Conservation (phyloP, 2,113 vertebrate species). For the Eudorcas thomsonii region DNA sequence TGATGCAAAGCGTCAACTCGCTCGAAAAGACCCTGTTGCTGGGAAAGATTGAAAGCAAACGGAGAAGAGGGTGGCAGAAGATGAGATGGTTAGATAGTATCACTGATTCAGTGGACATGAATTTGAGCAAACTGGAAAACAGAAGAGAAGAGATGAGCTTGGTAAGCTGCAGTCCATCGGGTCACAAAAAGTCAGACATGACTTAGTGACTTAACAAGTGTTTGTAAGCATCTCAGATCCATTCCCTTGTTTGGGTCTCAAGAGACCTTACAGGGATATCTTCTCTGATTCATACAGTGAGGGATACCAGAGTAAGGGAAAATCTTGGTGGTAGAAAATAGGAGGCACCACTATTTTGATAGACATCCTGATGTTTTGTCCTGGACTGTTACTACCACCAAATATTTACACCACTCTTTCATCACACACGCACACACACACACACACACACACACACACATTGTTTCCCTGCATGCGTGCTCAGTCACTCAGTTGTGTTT, state of each 20-base stretch:
- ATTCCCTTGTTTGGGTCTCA: neutral
- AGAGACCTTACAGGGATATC: neutral
- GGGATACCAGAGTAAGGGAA: neutral
- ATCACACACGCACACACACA: too few species aligned
- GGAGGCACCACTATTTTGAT: neutral
- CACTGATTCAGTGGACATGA: neutral
- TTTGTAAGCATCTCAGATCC: neutral
- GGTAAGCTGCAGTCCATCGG: neutral
- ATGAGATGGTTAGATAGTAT: neutral
- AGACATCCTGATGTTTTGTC: fast-evolving
- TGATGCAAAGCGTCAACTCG: neutral
- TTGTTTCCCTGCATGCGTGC: neutral
- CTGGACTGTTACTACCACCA: neutral
- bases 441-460: neutral
- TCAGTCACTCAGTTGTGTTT: neutral
- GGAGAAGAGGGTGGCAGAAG: neutral
- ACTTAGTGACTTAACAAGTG: neutral
- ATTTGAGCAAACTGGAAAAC: neutral
- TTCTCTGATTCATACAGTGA: neutral
- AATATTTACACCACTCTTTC: neutral
- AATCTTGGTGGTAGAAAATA: too few species aligned
- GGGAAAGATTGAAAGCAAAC: neutral
- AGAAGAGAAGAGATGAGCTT: neutral
- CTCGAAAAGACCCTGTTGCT: neutral
- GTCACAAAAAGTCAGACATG: neutral